Evolutionary conservation across 2,797 vertebrate genomes (phyloP), one percentile per base, ranked within the genome.

Genomic region (Xenentodon cancila): DNA sequence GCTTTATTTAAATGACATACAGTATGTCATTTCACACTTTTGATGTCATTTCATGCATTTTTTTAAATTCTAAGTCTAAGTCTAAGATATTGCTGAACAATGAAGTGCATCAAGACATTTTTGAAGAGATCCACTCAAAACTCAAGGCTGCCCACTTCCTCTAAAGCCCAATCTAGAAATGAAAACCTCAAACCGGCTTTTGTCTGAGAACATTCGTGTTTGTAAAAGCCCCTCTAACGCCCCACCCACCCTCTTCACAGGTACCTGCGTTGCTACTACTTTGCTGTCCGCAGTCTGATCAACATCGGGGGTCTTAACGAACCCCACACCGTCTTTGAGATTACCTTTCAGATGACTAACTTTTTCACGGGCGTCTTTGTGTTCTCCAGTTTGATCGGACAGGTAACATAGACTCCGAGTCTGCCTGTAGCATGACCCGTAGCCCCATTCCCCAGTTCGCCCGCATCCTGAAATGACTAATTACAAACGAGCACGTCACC

Each of bases 241-340:
- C 25, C 25, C 25, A 5, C 42, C 82, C 75, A 17, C 25, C 53
- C 94, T 97, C 71, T 84, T 66, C 80, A 64, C 91, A 98, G 96
- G 85, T 98, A 98, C 73, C 91, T 98, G 64, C 94, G 96, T 22
- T 95, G 95, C 81, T 99, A 97, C 85, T 99, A 97, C 82, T 97
- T 86, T 76, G 96, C 96, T 0, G 95, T 97, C 48, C 94, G 95
- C 37, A 96, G 94, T 51, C 91, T 98, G 64, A 97, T 99, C 90
- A 98, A 96, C 67, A 98, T 98, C 0, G 96, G 97, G 0, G 96
- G 96, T 43, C 94, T 98, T 75, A 89, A 92, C 48, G 97, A 98
- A 77, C 97, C 97, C 30, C 66, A 91, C 7, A 95, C 93, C 0
- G 69, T 85, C n/a, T 98, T 96, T 77, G 97, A 99, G 90, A 97